Base-by-base conservation (phyloP, 2,797 vertebrate genomes). In the Xiphorhynchus erythropygius region DNA sequence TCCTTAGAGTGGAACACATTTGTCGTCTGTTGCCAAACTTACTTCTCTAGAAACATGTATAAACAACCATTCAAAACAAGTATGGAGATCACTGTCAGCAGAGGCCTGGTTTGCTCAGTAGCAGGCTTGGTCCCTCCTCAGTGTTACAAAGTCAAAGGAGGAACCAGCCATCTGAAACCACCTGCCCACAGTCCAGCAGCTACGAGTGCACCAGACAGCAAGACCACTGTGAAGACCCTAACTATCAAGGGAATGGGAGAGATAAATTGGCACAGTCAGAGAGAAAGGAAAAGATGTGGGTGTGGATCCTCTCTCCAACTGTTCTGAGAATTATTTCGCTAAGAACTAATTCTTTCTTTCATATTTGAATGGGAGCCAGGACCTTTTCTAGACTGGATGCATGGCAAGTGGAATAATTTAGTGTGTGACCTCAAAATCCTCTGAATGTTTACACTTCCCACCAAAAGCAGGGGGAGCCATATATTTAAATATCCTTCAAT, bases 331-430 rank as follows among this genome's bases (percentile, higher is more conserved):
- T 73, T 91, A 92, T 56, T 91, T 96, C 0, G 0, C 84, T 88
- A 90, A 96, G 77, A 96, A 93, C 49, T 87, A 95, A 91, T 95
- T 93, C 83, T 94, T 93, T 92, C 86, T 91, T 97, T 96, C 94
- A 90, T 94, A 87, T 89, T 77, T 97, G 94, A 92, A 93, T 39
- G 42, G 17, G 22, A 89, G 91, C 87, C 96, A 94, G 90, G 88
- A 67, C 35, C 24, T 93, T 82, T 93, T 91, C 85, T 90, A 93
- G 89, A 92, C 49, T 67, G 70, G 75, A 95, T 86, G 52, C 80
- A 94, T 82, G 76, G 76, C 69, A 82, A 94, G 41, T 52, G 50
- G 60, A 96, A 87, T 90, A 89, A 87, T 75, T 80, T 33, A 91
- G 33, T 32, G 49, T 0, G 2, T 95, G 94, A 96, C 67, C 60